phyloP scores from a whole-genome alignment of 2,113 vertebrate species.

The Herpetotheres cachinnans region DNA sequence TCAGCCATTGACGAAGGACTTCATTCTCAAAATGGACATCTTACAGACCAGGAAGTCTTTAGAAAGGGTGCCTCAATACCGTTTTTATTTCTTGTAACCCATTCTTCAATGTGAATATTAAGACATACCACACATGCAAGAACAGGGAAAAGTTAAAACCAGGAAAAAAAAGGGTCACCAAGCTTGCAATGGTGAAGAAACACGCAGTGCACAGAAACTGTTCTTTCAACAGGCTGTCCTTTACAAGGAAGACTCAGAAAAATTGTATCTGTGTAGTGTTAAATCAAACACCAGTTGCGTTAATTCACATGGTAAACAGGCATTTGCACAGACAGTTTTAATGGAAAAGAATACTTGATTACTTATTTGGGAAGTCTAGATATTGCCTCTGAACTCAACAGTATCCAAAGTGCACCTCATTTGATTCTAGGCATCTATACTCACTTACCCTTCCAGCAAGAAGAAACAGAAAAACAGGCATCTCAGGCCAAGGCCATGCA shows the following conservation, averaged over 20 bases:
- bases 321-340: background rate
- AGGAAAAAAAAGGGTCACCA: background rate
- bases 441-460: background rate
- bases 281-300: background rate
- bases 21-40: background rate
- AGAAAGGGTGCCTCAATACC: background rate
- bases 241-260: background rate
- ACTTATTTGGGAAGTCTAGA: background rate
- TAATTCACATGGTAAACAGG: background rate
- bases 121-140: background rate
- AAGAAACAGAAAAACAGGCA: background rate
- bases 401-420: background rate
- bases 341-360: background rate
- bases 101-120: background rate
- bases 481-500: background rate
- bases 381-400: background rate
- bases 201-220: fast-evolving
- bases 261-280: background rate
- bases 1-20: background rate
- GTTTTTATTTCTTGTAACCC: background rate
- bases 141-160: background rate
- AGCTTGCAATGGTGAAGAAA: background rate
- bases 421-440: background rate
- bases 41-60: background rate
- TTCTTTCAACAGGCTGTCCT: background rate